Base-by-base conservation (phyloP, 2,797 vertebrate species). In the Rhyacichthys aspro region DNA sequence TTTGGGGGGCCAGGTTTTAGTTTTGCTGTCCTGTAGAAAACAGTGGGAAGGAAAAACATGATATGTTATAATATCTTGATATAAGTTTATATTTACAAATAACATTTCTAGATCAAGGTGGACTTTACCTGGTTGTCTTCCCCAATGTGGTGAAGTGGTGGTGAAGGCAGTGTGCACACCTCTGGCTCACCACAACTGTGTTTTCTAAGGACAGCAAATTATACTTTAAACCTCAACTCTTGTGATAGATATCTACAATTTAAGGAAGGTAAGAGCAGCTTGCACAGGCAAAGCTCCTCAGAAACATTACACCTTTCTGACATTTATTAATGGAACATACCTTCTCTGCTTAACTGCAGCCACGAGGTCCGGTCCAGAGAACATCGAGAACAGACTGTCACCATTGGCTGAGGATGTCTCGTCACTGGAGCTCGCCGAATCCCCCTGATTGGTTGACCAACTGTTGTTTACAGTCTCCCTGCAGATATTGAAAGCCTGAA, bases 1-100 rank as follows among this genome's bases (percentile, higher is more conserved):
- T 89, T 98, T 99, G 2, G 98, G 98, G 16, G 98, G 98, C 98
- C 98, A 99, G 0, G 98, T 99, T 93, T 99, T 99, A 82, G 95
- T 99, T 93, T 98, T 99, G 79, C 94, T 97, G 63, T 98, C 98
- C 98, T 99, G 91, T 52, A n/a, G 66, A 54, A 43, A n/a, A 42
- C 7, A 66, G 28, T 7, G 9, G 17, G 58, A 4, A 8, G 2
- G 1, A n/a, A 54, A 23, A 28, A 34, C 5, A 11, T 18, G 11
- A 17, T 37, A 17, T 38, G 37, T 38, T 5, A 3, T 38, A 11
- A 11, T 11, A 9, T 10, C 36, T 37, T 11, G 11, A 10, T n/a
- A n/a, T n/a, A 28, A 5, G 19, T 28, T 0, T 38, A 14, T 38
- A 11, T 11, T 38, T 38, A 5, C 2, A 38, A 38, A 38, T 38